Evolutionary conservation across 2,797 vertebrate species (phyloP).

Genomic region (Labeo calbasu): DNA sequence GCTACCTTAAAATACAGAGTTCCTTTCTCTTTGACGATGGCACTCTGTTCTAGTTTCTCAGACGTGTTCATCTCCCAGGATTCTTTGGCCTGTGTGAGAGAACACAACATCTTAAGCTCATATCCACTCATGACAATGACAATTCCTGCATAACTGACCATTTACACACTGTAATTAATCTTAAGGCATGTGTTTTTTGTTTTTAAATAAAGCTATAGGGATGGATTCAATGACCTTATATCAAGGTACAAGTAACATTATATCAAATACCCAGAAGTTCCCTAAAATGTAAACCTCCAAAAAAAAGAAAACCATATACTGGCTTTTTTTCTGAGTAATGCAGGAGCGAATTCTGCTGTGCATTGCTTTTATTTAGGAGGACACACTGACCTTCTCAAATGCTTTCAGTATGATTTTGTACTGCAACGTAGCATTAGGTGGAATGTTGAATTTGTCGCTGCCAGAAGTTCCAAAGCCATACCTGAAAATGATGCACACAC

Average conservation of each 20-base stretch:
- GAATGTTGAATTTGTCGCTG: slow-evolving; percentile 85
- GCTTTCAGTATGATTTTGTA: slow-evolving; percentile 89
- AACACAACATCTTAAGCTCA: background rate
- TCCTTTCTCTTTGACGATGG: slow-evolving; percentile 92
- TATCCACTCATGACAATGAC: background rate
- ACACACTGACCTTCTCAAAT: slow-evolving; percentile 89
- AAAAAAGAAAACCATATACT: background rate
- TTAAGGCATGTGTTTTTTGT: background rate
- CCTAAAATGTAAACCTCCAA: background rate
- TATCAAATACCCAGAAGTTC: background rate
- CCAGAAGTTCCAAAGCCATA: slow-evolving; percentile 89
- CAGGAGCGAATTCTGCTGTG: background rate
- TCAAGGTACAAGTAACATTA: background rate
- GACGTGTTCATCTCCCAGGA: slow-evolving; percentile 93
- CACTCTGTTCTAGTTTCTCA: slow-evolving; percentile 93
- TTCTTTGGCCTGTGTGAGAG: slow-evolving; percentile 87
- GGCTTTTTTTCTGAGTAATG: background rate
- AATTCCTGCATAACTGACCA: background rate
- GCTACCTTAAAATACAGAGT: slow-evolving; percentile 94
- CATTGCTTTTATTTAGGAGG: background rate
- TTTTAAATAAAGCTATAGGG: no score
- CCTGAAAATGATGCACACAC: slow-evolving; percentile 68
- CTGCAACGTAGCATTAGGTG: slow-evolving; percentile 83
- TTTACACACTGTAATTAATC: background rate
- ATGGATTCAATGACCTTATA: background rate